Evolutionary conservation across 2,888 invertebrate genomes (phyloP).

Genomic region (Rhagonycha lutea): DNA sequence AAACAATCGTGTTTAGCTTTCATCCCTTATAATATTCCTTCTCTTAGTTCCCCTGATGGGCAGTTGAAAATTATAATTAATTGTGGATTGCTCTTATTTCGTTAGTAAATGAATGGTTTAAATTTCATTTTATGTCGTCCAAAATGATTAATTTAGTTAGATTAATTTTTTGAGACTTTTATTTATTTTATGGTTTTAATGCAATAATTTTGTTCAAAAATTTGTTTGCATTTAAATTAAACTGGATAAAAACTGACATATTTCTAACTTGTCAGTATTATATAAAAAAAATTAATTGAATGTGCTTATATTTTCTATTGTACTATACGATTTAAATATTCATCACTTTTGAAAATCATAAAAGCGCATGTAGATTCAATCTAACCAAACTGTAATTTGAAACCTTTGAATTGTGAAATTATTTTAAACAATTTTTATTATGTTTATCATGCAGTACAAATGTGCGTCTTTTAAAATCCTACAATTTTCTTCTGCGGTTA

Average conservation of each 20-base stretch:
- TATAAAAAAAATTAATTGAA: no score
- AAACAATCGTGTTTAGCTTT: not conserved
- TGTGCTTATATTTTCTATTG: not conserved
- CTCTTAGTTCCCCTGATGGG: not conserved
- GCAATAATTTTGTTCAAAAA: not conserved
- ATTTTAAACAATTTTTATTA: not conserved
- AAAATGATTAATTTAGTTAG: not conserved
- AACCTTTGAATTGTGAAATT: not conserved
- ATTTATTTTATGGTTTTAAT: not conserved
- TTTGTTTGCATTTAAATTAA: not conserved
- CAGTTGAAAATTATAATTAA: not conserved
- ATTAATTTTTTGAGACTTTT: not conserved
- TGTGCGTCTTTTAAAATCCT: no score
- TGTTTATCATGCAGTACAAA: no score
- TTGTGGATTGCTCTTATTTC: not conserved
- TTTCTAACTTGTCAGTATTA: not conserved
- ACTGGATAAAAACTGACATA: not conserved
- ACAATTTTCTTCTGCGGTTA: no score
- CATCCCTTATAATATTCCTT: not conserved
- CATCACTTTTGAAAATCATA: not conserved
- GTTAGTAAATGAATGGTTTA: not conserved
- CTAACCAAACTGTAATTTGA: not conserved
- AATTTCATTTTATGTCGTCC: not conserved
- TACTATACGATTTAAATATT: not conserved
- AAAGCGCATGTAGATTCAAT: not conserved